Conservation (phyloP, 2,888 invertebrate species). For the Suillia variegata region DNA sequence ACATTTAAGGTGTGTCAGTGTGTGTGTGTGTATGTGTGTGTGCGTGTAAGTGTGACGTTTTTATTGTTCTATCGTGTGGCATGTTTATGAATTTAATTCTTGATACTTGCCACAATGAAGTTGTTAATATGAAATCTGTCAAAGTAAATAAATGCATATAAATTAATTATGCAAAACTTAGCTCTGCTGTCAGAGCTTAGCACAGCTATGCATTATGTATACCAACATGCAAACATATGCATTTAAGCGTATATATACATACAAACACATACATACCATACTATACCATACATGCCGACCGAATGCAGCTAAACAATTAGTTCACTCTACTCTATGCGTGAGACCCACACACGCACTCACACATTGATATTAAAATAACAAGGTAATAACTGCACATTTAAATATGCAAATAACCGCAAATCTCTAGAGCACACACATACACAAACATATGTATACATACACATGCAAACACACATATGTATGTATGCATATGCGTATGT, state of each 20-base stretch:
- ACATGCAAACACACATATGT: slow-evolving; percentile 21
- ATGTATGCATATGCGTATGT: slow-evolving; percentile 1
- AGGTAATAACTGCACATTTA: slow-evolving; percentile 53
- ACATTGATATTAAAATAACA: slow-evolving; percentile 49
- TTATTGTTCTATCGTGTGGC: too few species aligned
- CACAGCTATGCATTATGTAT: not conserved
- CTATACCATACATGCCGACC: not conserved
- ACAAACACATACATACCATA: not conserved
- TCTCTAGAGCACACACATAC: slow-evolving; percentile 36
- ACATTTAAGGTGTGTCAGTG: too few species aligned
- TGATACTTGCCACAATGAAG: slow-evolving; percentile 1
- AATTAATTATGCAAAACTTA: slow-evolving; percentile 21
- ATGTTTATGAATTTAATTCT: slow-evolving; percentile 8
- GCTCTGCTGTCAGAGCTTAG: slow-evolving; percentile 1
- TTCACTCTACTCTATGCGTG: not conserved
- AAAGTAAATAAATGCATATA: slow-evolving; percentile 16
- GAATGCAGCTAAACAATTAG: too few species aligned
- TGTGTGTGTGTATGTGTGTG: too few species aligned
- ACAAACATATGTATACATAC: slow-evolving; percentile 24
- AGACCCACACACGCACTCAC: not conserved
- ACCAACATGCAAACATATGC: slow-evolving; percentile 6
- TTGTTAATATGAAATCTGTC: not conserved
- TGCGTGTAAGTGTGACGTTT: too few species aligned
- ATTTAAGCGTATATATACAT: slow-evolving; percentile 11
- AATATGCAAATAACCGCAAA: slow-evolving; percentile 51